Conservation (phyloP, 2,113 vertebrate genomes). For the Capreolus pygargus region DNA sequence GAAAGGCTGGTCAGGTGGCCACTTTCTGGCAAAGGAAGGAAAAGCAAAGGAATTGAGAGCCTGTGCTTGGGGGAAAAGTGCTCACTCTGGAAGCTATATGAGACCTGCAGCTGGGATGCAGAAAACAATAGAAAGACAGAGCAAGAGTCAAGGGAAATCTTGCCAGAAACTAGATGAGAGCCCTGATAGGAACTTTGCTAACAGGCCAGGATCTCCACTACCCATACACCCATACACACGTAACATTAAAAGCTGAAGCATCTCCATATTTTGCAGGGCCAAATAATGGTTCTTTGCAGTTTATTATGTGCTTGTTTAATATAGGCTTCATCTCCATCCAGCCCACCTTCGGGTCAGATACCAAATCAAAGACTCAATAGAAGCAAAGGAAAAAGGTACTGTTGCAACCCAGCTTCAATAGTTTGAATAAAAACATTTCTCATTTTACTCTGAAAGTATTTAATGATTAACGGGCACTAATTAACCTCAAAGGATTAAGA, state of each 20-base stretch:
- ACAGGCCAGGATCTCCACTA: not conserved
- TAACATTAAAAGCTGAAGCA: slow-evolving; percentile 5
- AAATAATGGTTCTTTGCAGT: not conserved
- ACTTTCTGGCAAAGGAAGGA: slow-evolving; percentile 75
- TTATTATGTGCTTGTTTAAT: slow-evolving; percentile 21
- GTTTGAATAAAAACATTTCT: not conserved
- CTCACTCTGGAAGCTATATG: slow-evolving; percentile 70
- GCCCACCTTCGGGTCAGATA: not conserved
- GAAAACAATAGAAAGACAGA: slow-evolving; percentile 74
- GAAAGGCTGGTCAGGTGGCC: slow-evolving; percentile 82
- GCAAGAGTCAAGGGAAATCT: slow-evolving; percentile 5
- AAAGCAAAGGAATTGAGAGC: slow-evolving; percentile 78
- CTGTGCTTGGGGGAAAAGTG: slow-evolving; percentile 7
- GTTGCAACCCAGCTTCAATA: not conserved
- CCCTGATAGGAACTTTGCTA: not conserved
- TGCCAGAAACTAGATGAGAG: slow-evolving; percentile 46
- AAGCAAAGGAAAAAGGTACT: not conserved
- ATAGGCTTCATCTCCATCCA: not conserved
- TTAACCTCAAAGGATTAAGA: not conserved
- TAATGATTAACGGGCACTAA: not conserved
- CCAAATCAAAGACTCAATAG: slow-evolving; percentile 11
- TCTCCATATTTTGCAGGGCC: not conserved
- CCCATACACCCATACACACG: not conserved
- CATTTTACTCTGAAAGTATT: slow-evolving; percentile 19
- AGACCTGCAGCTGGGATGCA: slow-evolving; percentile 78